Evolutionary conservation across 2,113 vertebrate genomes (phyloP).

Genomic region (Holacanthus passer): DNA sequence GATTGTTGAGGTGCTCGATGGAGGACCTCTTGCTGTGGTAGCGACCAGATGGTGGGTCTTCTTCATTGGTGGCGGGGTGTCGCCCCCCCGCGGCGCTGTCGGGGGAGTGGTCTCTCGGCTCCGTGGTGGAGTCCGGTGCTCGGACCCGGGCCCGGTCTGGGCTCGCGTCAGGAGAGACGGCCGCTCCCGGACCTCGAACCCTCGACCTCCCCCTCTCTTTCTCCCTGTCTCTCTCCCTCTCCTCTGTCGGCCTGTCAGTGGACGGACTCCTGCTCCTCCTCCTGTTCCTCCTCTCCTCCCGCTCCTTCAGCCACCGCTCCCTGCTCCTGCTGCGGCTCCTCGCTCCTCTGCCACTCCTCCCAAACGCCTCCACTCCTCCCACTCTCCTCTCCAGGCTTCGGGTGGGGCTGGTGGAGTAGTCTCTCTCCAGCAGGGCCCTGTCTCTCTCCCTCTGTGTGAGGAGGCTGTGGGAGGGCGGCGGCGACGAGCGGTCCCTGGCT

Average conservation of each 20-base stretch:
- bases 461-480: constrained; percentile 84
- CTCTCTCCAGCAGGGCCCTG: constrained; percentile 88
- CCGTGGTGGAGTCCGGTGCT: constrained; percentile 86
- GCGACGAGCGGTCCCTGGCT: constrained; percentile 90
- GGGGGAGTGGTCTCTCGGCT: constrained; percentile 87
- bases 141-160: constrained; percentile 90
- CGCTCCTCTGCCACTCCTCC: constrained; percentile 72
- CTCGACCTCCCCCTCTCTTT: constrained; percentile 89
- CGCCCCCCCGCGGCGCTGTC: constrained; percentile 69
- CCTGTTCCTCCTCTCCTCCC: constrained; percentile 88
- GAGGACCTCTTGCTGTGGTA: constrained; percentile 82
- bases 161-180: constrained; percentile 87
- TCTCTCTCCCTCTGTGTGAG: constrained; percentile 88
- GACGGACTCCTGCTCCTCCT: constrained; percentile 90
- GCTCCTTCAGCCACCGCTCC: constrained; percentile 91
- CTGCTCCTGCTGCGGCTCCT: constrained; percentile 91
- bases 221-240: constrained; percentile 69
- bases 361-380: constrained; percentile 84
- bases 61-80: constrained; percentile 51
- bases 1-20: constrained; percentile 84
- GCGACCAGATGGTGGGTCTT: constrained; percentile 77
- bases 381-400: constrained; percentile 89
- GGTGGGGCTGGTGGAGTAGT: constrained; percentile 88
- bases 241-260: constrained; percentile 82
- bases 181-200: constrained; percentile 74